phyloP scores from a whole-genome alignment of 1,140 invertebrate genomes.

The Formica selysi region DNA sequence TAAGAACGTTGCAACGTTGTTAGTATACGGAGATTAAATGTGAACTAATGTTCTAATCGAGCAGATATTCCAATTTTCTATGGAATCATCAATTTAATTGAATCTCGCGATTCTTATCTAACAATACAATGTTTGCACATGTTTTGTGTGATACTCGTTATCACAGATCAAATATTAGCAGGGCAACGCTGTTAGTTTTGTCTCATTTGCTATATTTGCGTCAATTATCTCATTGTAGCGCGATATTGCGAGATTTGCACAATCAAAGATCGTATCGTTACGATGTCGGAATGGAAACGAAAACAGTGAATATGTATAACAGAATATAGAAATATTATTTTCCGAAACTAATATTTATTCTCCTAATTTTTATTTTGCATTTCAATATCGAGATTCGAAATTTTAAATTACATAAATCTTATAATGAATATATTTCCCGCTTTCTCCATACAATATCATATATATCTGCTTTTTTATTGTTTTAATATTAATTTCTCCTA shows the following conservation, averaged over 20 bases:
- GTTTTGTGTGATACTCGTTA: slow-evolving; percentile 21
- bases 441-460: not conserved
- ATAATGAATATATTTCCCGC: not conserved
- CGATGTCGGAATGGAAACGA: not conserved
- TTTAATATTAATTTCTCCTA: not conserved
- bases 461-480: not conserved
- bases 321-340: not conserved
- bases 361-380: not conserved
- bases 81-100: slow-evolving; percentile 21
- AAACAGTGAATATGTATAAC: not conserved
- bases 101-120: slow-evolving; percentile 4
- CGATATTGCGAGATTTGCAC: slow-evolving; percentile 20
- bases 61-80: not conserved
- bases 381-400: not conserved
- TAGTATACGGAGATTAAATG: not conserved
- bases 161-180: slow-evolving; percentile 48
- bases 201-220: slow-evolving; percentile 17
- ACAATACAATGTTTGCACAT: not conserved
- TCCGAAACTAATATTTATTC: not conserved
- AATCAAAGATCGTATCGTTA: not conserved
- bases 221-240: slow-evolving; percentile 40
- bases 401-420: not conserved
- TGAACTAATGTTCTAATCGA: slow-evolving; percentile 21
- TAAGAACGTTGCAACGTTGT: slow-evolving; percentile 13
- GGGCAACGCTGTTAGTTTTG: slow-evolving; percentile 22